Base-by-base conservation (phyloP, 2,113 vertebrate species). In the Microtus ochrogaster region DNA sequence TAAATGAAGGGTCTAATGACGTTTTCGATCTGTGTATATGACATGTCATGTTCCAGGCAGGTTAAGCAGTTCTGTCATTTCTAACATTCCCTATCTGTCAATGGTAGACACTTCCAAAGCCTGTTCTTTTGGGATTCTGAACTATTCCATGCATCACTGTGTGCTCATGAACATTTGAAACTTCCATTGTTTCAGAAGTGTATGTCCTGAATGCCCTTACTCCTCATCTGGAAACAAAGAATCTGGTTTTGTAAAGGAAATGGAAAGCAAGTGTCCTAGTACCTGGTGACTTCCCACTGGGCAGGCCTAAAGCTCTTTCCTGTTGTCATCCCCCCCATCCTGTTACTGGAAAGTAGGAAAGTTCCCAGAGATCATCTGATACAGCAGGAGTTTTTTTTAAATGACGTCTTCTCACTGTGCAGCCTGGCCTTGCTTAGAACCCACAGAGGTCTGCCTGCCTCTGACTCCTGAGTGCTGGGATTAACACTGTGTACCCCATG, bases 151-250 rank as follows among this genome's bases (percentile, higher is more conserved):
- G 33, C 47, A n/a, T 84, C 65, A 52, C 4, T 65, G 10, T 41
- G 55, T 28, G 28, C 88, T 58, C 87, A 94, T 77, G 95, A 84
- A 55, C 85, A 93, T 39, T 78, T 47, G 68, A 39, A 84, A 90
- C 58, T 96, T 91, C 33, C 68, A 9, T 39, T 72, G 49, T 49
- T 73, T 14, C 26, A 3, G 49, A 47, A 89, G 11, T 3, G 87
- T 47, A 22, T 86, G 30, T 89, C 41, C 55, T 77, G 58, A 52
- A 66, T 24, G 24, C 14, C 14, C 72, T 19, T 3, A 11, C 76
- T 14, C 9, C 21, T 7, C 86, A 70, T 74, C 44, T 61, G 24
- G 89, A 92, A 79, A 90, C 61, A 55, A 86, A 91, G 61, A 58
- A 47, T 39, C 63, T 74, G n/a, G n/a, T 83, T 94, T 90, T 76